Evolutionary conservation across 53 echinoderm and acorn worm species (phyloP).

Genomic region (Henricia sp.): DNA sequence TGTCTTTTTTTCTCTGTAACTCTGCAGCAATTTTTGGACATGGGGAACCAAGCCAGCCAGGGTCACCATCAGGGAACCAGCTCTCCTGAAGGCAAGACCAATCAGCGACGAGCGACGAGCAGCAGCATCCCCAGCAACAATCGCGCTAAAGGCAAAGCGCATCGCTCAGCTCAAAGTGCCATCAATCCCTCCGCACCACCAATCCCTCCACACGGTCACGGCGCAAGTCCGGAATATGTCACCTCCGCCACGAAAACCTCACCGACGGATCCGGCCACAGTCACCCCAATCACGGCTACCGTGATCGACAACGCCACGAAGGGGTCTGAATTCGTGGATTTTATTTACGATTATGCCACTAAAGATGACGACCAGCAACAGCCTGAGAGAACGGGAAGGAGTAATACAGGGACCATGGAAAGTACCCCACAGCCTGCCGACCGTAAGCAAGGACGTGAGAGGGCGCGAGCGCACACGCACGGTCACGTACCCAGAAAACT

Average conservation of each 20-base stretch:
- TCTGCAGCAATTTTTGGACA: constrained; percentile 77
- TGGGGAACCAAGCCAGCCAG: constrained; percentile 91
- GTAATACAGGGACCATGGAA: constrained; percentile 42
- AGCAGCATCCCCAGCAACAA: constrained; percentile 86
- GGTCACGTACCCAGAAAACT: constrained; percentile 85
- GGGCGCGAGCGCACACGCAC: constrained; percentile 90
- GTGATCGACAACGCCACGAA: constrained; percentile 48
- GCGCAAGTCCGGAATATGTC: constrained; percentile 25
- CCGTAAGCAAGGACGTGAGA: constrained; percentile 73
- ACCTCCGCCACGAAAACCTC: background rate
- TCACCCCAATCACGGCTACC: constrained; percentile 44
- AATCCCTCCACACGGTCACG: constrained; percentile 54
- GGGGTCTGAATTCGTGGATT: constrained; percentile 88
- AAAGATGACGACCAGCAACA: constrained; percentile 65
- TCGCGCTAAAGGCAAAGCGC: constrained; percentile 70
- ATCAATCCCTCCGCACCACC: constrained; percentile 63
- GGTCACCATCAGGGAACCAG: constrained; percentile 64
- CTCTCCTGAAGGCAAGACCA: constrained; percentile 60
- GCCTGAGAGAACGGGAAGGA: constrained; percentile 25
- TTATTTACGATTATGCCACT: constrained; percentile 93
- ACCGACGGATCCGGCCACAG: constrained; percentile 32
- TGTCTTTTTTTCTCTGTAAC: constrained; percentile 9
- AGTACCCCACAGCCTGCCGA: constrained; percentile 60
- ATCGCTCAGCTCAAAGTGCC: constrained; percentile 74
- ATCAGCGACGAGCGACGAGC: constrained; percentile 88